Evolutionary conservation across 1,140 invertebrate species (phyloP).

Genomic region (Eurosta solidaginis): DNA sequence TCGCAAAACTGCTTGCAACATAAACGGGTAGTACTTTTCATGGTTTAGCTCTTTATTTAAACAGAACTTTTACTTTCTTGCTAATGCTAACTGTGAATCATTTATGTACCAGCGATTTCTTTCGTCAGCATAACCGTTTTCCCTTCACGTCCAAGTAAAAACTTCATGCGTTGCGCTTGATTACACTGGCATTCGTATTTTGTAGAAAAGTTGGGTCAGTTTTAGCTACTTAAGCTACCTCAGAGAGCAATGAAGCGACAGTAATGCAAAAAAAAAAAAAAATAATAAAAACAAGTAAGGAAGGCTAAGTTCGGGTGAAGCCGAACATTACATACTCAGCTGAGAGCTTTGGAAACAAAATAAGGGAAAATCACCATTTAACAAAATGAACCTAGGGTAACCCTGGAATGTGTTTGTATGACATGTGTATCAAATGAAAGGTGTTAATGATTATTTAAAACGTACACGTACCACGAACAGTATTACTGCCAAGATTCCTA

Average conservation of each 20-base stretch:
- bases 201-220: constrained; percentile 7
- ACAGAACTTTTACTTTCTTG: not conserved
- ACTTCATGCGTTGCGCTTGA: not conserved
- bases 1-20: not conserved
- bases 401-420: no score
- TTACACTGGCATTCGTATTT: not conserved
- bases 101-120: not conserved
- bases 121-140: no score
- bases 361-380: no score
- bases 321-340: no score
- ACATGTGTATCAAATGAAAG: no score
- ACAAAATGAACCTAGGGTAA: no score
- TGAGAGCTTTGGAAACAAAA: no score
- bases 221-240: constrained; percentile 23
- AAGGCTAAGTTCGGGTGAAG: no score
- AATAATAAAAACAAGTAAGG: not conserved
- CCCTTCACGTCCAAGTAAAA: not conserved
- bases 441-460: no score
- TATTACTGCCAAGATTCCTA: no score
- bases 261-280: not conserved
- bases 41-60: not conserved
- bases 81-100: not conserved
- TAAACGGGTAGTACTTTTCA: not conserved
- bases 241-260: constrained; percentile 11
- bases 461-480: no score